phyloP scores from a whole-genome alignment of 2,113 vertebrate genomes.

The Perca fluviatilis region DNA sequence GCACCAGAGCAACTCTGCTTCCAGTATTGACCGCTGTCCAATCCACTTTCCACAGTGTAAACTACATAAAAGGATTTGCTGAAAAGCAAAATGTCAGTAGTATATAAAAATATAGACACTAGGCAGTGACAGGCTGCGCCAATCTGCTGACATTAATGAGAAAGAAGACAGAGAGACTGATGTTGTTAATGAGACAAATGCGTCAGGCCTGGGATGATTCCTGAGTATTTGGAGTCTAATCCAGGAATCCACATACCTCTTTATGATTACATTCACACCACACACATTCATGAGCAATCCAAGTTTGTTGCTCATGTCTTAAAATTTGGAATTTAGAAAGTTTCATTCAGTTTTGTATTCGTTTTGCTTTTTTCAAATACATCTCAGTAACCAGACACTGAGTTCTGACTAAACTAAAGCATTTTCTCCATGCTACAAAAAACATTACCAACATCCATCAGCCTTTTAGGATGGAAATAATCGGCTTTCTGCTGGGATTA shows the following conservation, averaged over 20 bases:
- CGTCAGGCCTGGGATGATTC: not conserved
- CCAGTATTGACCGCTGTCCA: slow-evolving; percentile 8
- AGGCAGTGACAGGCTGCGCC: not conserved
- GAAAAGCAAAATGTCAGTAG: slow-evolving; percentile 16
- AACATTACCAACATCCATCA: not conserved
- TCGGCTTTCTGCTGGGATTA: not conserved
- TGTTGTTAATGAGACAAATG: slow-evolving; percentile 1
- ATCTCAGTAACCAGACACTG: not conserved
- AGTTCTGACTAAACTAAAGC: not conserved
- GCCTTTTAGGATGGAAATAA: not conserved
- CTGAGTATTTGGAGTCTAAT: not conserved
- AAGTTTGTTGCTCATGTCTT: not conserved
- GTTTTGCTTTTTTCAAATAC: not conserved
- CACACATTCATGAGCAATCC: not conserved
- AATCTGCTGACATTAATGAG: slow-evolving; percentile 12
- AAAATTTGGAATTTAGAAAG: not conserved
- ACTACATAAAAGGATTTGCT: slow-evolving; percentile 3
- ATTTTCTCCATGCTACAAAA: not conserved
- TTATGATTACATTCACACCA: not conserved
- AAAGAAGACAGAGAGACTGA: not conserved
- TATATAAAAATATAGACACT: not conserved
- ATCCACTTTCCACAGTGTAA: slow-evolving; percentile 10
- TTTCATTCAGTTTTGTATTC: not conserved
- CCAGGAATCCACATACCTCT: not conserved
- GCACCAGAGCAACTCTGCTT: slow-evolving; percentile 7